A percentile compares a stretch with the other conserved stretches of the same genome.
Evolutionary conservation across 2,797 vertebrate species (phyloP).

Genomic region (Anolis apletophallus): DNA sequence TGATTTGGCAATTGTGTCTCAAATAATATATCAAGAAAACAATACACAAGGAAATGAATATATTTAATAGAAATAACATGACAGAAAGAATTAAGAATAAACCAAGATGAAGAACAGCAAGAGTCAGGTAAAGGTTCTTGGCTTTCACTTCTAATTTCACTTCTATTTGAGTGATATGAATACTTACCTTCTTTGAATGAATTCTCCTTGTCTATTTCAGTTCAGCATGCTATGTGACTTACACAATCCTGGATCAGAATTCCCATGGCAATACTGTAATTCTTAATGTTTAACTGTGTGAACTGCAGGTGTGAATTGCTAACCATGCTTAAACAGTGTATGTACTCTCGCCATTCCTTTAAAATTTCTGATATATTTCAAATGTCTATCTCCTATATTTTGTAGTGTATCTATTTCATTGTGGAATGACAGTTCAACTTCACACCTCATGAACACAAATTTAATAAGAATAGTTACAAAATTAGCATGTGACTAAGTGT

Average conservation of each 20-base stretch:
- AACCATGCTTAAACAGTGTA: not conserved
- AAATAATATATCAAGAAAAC: not conserved
- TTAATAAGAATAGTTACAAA: not conserved
- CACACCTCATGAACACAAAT: not conserved
- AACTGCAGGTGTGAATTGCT: not conserved
- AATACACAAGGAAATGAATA: not conserved
- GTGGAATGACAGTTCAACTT: not conserved
- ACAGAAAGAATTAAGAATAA: constrained; percentile 5
- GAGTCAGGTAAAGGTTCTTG: not conserved
- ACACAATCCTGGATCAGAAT: not conserved
- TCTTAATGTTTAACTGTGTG: not conserved
- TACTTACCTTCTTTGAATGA: not conserved
- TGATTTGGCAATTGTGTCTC: not conserved
- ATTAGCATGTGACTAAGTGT: not conserved
- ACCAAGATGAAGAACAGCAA: not conserved
- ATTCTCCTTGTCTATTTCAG: not conserved
- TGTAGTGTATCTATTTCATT: not conserved
- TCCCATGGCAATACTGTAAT: no score
- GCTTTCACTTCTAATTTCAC: not conserved
- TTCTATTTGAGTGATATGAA: not conserved
- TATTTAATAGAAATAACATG: not conserved
- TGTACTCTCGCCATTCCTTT: not conserved
- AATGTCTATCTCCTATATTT: not conserved
- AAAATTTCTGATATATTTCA: not conserved
- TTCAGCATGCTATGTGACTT: not conserved